Conservation (phyloP, 2,888 invertebrate genomes). For the Xestia c-nigrum region DNA sequence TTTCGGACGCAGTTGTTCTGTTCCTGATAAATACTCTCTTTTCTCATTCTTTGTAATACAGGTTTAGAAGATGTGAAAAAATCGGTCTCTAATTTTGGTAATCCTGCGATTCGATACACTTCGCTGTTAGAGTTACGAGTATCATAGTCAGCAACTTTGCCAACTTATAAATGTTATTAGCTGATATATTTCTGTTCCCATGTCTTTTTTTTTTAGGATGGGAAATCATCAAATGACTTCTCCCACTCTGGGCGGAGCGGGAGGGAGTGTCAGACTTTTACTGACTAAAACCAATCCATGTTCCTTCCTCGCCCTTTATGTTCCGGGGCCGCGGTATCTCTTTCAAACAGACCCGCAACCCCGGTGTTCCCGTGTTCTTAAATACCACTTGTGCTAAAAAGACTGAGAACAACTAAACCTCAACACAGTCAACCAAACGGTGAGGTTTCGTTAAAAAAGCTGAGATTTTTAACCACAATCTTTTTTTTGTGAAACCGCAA, state of each 20-base stretch:
- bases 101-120: no score
- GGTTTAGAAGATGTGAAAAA: background rate
- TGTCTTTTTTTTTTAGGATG: no score
- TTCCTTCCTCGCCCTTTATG: no score
- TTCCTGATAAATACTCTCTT: background rate
- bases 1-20: background rate
- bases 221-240: no score
- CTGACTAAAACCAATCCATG: no score
- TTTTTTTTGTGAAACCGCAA: conserved; percentile 53
- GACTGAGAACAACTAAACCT: background rate
- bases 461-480: background rate
- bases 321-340: no score
- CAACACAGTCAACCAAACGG: conserved; percentile 6
- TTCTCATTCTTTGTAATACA: background rate
- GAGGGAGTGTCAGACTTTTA: no score
- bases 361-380: background rate
- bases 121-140: background rate
- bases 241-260: no score
- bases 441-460: conserved; percentile 36
- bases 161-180: background rate
- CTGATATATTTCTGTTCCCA: background rate
- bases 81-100: background rate
- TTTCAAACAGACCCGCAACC: no score
- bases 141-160: background rate
- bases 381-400: background rate